Conservation (phyloP, 2,888 invertebrate species). For the Macrophya alboannulata region DNA sequence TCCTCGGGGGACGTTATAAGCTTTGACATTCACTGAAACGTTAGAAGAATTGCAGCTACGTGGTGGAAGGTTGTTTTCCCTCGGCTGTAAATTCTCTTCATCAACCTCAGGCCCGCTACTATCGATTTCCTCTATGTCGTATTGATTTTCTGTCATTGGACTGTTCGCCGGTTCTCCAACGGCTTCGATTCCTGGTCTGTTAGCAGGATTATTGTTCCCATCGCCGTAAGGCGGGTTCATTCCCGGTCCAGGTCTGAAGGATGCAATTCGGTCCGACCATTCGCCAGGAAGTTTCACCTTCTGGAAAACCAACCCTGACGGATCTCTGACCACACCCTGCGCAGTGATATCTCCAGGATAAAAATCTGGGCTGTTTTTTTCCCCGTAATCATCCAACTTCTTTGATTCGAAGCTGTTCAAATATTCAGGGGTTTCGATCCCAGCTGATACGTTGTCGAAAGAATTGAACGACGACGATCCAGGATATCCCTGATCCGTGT, state of each 20-base stretch:
- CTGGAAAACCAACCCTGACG: background rate
- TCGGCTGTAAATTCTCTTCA: background rate
- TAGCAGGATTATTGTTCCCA: background rate
- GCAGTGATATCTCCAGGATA: background rate
- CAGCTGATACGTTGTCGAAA: background rate
- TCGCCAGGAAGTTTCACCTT: background rate
- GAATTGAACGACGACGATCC: background rate
- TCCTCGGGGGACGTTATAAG: background rate
- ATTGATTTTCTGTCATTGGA: conserved; percentile 1
- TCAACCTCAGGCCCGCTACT: background rate
- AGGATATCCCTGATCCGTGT: background rate
- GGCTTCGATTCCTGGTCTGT: background rate
- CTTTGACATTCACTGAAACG: background rate
- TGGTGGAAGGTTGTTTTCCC: background rate
- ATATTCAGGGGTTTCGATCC: background rate
- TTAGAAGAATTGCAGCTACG: conserved; percentile 12
- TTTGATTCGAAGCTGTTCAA: background rate
- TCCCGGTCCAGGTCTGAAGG: background rate
- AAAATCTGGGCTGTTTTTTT: background rate
- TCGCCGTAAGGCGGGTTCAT: background rate
- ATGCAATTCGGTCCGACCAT: too few relatives aligned
- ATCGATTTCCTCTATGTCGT: background rate
- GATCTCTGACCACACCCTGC: background rate
- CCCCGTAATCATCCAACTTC: background rate
- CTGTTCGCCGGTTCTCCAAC: background rate